A percentile compares a stretch with the other conserved stretches of the same genome.
These are phyloP conservation scores for Plodia interpunctella DNA, from an alignment of 1,140 invertebrate genomes.

Conservation along the genomic window DNA sequence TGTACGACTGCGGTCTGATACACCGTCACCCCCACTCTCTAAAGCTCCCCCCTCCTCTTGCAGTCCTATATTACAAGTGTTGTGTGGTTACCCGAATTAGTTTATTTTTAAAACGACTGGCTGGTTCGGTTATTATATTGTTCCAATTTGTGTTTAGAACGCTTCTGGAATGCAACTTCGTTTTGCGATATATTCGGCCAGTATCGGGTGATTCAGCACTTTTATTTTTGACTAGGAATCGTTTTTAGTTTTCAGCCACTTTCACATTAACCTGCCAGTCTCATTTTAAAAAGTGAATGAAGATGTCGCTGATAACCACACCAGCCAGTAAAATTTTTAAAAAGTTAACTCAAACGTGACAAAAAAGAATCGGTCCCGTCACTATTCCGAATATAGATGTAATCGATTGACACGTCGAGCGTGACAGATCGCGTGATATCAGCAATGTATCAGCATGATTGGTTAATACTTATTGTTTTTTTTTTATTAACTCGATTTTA, in stretches of 20 bases:
- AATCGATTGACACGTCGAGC: constrained; percentile 4
- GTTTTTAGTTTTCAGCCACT: too few relatives aligned
- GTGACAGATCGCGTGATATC: constrained; percentile 7
- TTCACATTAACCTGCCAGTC: too few relatives aligned
- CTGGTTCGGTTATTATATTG: not conserved
- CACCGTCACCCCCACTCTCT: constrained; percentile 20
- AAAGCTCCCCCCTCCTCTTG: not conserved
- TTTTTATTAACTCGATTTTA: constrained; percentile 1
- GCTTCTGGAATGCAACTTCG: too few relatives aligned
- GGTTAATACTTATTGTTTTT: not conserved
- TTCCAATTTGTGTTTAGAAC: not conserved
- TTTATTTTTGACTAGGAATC: too few relatives aligned
- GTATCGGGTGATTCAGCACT: too few relatives aligned
- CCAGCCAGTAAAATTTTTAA: not conserved
- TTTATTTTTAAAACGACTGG: not conserved
- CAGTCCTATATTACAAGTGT: constrained; percentile 24
- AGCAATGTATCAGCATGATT: not conserved
- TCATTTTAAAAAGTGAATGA: too few relatives aligned
- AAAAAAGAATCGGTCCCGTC: not conserved
- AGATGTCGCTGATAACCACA: not conserved
- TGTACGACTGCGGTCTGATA: constrained; percentile 53
- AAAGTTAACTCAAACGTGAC: not conserved
- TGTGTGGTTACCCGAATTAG: constrained; percentile 1
- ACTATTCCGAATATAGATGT: constrained; percentile 6
- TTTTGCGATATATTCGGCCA: too few relatives aligned